Percentiles rank a stretch among this genome's conserved stretches.
Conservation (phyloP, 2,888 invertebrate genomes). For the Spilarctia lutea region DNA sequence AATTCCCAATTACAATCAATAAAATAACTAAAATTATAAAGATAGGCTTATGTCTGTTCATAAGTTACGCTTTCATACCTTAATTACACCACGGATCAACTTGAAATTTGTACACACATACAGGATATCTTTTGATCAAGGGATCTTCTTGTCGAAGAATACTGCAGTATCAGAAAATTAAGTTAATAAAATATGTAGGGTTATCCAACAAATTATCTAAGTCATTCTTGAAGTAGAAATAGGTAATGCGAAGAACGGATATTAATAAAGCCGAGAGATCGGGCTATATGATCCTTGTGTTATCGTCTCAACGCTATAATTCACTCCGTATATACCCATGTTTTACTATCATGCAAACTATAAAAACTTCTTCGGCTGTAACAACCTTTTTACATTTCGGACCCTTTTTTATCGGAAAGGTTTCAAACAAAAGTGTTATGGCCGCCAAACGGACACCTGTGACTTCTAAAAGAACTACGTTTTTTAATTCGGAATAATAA, state of each 20-base stretch:
- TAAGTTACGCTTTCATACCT: too few relatives aligned
- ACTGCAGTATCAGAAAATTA: not conserved
- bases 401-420: conserved; percentile 43
- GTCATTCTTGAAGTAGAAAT: not conserved
- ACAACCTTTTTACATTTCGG: conserved; percentile 29
- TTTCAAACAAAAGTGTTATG: conserved; percentile 48
- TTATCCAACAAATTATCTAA: not conserved
- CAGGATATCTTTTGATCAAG: not conserved
- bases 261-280: not conserved
- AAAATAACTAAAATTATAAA: not conserved
- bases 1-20: not conserved
- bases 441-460: conserved; percentile 45
- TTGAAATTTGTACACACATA: not conserved
- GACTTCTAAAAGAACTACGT: conserved; percentile 32
- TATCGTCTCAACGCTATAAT: conserved; percentile 21
- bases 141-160: not conserved
- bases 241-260: not conserved
- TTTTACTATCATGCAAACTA: conserved; percentile 27
- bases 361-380: conserved; percentile 35
- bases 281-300: conserved; percentile 1
- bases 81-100: not conserved
- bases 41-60: too few relatives aligned
- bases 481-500: conserved; percentile 34
- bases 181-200: not conserved
- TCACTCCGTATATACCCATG: conserved; percentile 31